These are phyloP conservation scores for Drosophila pruinosa DNA, from an alignment of 1,140 invertebrate genomes.

Conservation along the genomic window DNA sequence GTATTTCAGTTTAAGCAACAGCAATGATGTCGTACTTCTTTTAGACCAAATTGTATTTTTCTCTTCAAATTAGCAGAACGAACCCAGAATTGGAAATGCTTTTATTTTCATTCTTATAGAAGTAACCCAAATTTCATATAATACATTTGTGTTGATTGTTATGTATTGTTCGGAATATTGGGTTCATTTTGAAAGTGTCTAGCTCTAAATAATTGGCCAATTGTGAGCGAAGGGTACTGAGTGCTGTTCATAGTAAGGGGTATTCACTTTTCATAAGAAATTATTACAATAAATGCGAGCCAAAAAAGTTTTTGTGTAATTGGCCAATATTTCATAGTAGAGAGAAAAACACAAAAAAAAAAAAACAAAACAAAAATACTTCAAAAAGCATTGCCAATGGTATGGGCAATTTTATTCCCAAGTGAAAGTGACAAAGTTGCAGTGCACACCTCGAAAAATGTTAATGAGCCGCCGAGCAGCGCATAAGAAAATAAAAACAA, in stretches of 20 bases:
- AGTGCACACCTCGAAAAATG: conserved; percentile 78
- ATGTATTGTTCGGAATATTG: not conserved
- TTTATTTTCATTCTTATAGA: not conserved
- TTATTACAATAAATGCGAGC: conserved; percentile 48
- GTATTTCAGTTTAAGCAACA: too few relatives aligned
- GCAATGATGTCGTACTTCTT: too few relatives aligned
- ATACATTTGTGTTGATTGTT: not conserved
- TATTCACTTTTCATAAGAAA: conserved; percentile 72
- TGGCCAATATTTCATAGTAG: conserved; percentile 72
- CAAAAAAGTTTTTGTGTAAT: conserved; percentile 60
- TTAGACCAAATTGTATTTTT: not conserved
- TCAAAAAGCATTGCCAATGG: conserved; percentile 65
- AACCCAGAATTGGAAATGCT: not conserved
- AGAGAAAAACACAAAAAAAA: conserved; percentile 21
- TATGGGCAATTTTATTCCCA: conserved; percentile 74
- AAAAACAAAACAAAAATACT: conserved; percentile 4
- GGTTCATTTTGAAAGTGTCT: not conserved
- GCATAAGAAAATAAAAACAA: conserved; percentile 42
- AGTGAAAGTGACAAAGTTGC: conserved; percentile 80
- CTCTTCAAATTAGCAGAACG: not conserved
- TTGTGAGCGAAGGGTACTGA: conserved; percentile 38
- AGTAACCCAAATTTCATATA: conserved; percentile 15
- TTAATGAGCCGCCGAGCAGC: conserved; percentile 64
- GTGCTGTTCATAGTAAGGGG: conserved; percentile 25
- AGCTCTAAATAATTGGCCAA: conserved; percentile 30